Evolutionary conservation across 2,888 invertebrate genomes (phyloP).

Genomic region (Listrodromus nycthemerus): DNA sequence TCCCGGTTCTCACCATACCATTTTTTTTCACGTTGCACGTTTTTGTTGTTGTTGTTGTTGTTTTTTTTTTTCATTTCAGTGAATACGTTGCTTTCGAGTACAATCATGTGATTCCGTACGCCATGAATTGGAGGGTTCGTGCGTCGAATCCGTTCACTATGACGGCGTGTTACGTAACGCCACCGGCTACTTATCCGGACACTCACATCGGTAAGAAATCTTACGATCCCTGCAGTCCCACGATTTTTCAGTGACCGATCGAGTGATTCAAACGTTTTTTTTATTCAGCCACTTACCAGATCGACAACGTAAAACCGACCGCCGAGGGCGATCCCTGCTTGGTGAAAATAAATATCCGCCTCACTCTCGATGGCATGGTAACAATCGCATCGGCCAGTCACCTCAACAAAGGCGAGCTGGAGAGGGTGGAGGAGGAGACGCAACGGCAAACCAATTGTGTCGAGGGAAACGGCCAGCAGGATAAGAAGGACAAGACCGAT

Average conservation of each 20-base stretch:
- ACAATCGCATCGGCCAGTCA: constrained; percentile 94
- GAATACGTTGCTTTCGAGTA: constrained; percentile 96
- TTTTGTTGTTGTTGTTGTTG: too few relatives aligned
- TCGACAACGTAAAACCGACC: constrained; percentile 94
- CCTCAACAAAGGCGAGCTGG: constrained; percentile 88
- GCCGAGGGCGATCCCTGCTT: constrained; percentile 96
- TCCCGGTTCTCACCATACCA: not conserved
- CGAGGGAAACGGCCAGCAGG: constrained; percentile 74
- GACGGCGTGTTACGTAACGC: constrained; percentile 92
- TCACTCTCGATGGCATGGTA: constrained; percentile 97
- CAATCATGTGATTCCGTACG: constrained; percentile 96
- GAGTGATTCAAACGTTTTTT: not conserved
- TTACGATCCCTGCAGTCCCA: not conserved
- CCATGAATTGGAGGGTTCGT: constrained; percentile 97
- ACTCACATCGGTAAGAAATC: constrained; percentile 89
- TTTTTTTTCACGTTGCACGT: too few relatives aligned
- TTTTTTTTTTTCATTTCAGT: constrained; percentile 84
- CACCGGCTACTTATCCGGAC: constrained; percentile 90
- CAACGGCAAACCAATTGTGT: constrained; percentile 73
- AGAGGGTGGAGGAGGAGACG: constrained; percentile 82
- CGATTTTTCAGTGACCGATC: not conserved
- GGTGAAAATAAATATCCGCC: constrained; percentile 97
- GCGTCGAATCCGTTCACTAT: constrained; percentile 95
- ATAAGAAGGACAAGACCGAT: constrained; percentile 80
- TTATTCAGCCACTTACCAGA: constrained; percentile 89